Evolutionary conservation across 2,888 invertebrate genomes (phyloP).

Genomic region (Amblyteles armatorius): DNA sequence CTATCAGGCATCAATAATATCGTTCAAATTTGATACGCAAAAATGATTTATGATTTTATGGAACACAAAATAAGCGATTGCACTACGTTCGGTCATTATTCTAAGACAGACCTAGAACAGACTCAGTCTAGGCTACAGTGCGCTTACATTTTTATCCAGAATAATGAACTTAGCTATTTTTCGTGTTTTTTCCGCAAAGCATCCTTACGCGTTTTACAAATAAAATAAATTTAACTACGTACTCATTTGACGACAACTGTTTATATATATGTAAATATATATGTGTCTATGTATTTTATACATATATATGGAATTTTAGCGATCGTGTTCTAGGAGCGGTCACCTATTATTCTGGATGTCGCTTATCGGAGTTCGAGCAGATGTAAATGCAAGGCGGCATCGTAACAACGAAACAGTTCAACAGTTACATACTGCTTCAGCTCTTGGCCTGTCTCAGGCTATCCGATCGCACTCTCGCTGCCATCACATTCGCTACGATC

Average conservation of each 20-base stretch:
- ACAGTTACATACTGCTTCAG: conserved; percentile 78
- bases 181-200: neutral
- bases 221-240: conserved; percentile 51
- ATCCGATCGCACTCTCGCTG: conserved; percentile 78
- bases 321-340: conserved; percentile 65
- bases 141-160: conserved; percentile 80
- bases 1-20: conserved; percentile 27
- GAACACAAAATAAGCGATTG: conserved; percentile 61
- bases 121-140: conserved; percentile 83
- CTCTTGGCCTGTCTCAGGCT: conserved; percentile 74
- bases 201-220: conserved; percentile 22
- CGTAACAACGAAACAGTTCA: conserved; percentile 50
- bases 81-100: conserved; percentile 72
- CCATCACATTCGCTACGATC: conserved; percentile 30
- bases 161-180: conserved; percentile 80
- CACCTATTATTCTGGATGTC: conserved; percentile 82
- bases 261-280: conserved; percentile 8
- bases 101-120: conserved; percentile 84
- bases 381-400: conserved; percentile 75
- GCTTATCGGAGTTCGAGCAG: conserved; percentile 75
- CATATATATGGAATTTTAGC: conserved; percentile 22
- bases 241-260: conserved; percentile 36
- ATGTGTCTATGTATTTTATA: neutral
- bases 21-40: conserved; percentile 35
- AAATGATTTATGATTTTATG: conserved; percentile 35